A percentile compares a stretch with the other conserved stretches of the same genome.
These are phyloP conservation scores for Argynnis bischoffii DNA, from an alignment of 2,888 invertebrate genomes.

Conservation along the genomic window DNA sequence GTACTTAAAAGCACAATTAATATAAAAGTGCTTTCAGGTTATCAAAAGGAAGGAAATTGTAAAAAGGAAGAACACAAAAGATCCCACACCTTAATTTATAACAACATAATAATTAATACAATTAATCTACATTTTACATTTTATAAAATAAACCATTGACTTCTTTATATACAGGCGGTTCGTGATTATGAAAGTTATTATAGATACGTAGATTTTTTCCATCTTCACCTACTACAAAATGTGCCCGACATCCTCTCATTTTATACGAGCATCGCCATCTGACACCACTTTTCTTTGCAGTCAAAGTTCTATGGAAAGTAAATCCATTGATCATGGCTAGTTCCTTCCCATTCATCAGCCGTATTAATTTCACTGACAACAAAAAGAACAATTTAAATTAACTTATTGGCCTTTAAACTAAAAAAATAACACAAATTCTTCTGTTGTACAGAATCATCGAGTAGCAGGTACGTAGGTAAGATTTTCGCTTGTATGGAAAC, in stretches of 20 bases:
- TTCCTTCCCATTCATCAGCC: slow-evolving; percentile 32
- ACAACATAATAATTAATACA: not conserved
- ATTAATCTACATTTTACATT: slow-evolving; percentile 17
- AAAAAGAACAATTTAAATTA: not conserved
- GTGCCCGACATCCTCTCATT: slow-evolving; percentile 34
- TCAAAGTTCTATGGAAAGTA: slow-evolving; percentile 36
- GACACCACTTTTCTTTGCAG: slow-evolving; percentile 26
- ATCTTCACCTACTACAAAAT: slow-evolving; percentile 33
- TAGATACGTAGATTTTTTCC: not conserved
- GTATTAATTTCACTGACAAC: slow-evolving; percentile 35
- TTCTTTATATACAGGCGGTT: slow-evolving; percentile 33
- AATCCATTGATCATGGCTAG: slow-evolving; percentile 37
- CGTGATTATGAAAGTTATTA: slow-evolving; percentile 29
- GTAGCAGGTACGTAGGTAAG: too few species aligned
- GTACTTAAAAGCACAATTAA: too few species aligned
- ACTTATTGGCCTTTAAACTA: not conserved
- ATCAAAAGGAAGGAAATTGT: too few species aligned
- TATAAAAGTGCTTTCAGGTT: too few species aligned
- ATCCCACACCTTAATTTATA: too few species aligned
- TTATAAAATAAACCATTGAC: slow-evolving; percentile 33
- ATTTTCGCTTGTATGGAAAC: too few species aligned
- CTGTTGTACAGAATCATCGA: too few species aligned
- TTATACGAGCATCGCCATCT: slow-evolving; percentile 39
- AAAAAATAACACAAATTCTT: not conserved
- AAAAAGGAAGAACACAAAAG: too few species aligned